These are phyloP conservation scores for Vidua macroura DNA, from an alignment of 2,113 vertebrate species.

Conservation along the genomic window DNA sequence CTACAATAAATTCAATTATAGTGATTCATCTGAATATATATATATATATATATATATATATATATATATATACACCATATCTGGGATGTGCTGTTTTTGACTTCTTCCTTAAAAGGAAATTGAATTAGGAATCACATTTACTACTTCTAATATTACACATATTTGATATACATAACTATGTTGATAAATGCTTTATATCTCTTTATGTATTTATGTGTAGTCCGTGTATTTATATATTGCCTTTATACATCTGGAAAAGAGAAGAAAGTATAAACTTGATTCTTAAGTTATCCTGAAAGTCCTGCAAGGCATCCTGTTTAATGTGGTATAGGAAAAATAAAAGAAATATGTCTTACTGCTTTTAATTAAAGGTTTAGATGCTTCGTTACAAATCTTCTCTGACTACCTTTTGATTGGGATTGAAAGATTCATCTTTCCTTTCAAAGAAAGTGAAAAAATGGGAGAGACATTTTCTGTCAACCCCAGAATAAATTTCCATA, in stretches of 20 bases:
- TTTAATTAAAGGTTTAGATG: not conserved
- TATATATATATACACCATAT: not conserved
- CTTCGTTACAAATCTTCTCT: not conserved
- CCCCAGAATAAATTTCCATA: not conserved
- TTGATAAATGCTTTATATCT: not conserved
- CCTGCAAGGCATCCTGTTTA: not conserved
- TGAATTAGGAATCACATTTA: not conserved
- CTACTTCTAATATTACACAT: rapidly evolving
- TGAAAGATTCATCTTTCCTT: not conserved
- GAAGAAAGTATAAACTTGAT: not conserved
- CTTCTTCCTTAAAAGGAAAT: not conserved
- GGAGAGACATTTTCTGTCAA: not conserved
- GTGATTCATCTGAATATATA: not conserved
- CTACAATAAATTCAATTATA: not conserved
- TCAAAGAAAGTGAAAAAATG: not conserved
- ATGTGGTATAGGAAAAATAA: not conserved
- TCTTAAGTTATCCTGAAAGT: not conserved
- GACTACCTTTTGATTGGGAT: not conserved
- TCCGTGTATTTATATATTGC: not conserved
- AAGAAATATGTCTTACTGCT: not conserved
- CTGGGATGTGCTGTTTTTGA: not conserved
- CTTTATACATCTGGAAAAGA: not conserved
- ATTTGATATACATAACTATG: not conserved
- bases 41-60: not conserved
- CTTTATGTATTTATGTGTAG: not conserved